Conservation (phyloP, 1,140 invertebrate species). For the Argopecten irradians region DNA sequence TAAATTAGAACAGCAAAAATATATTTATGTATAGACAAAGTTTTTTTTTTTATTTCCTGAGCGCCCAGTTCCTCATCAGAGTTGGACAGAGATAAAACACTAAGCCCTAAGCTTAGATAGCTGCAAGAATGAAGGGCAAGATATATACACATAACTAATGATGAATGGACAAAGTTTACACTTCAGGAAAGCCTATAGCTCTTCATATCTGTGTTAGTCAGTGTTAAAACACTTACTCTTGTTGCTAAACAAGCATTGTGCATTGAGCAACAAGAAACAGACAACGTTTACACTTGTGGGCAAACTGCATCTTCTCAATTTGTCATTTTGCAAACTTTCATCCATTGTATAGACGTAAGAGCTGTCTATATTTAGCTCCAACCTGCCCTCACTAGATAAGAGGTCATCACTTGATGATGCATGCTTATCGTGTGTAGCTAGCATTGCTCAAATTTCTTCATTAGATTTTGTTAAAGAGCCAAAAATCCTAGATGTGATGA, state of each 20-base stretch:
- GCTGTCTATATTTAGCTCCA: neutral
- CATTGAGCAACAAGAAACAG: neutral
- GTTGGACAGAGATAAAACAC: too few species aligned
- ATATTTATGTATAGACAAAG: too few species aligned
- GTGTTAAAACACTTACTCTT: too few species aligned
- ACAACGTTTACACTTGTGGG: neutral
- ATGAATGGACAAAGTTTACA: too few species aligned
- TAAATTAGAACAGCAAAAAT: too few species aligned
- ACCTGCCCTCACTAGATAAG: neutral
- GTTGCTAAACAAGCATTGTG: too few species aligned
- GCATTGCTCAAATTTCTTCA: constrained; percentile 2
- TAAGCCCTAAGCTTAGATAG: too few species aligned
- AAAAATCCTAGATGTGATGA: neutral
- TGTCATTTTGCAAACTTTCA: neutral
- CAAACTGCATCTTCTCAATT: neutral
- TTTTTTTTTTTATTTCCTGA: too few species aligned
- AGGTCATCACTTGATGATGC: neutral
- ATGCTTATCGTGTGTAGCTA: neutral
- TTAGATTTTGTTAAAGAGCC: neutral
- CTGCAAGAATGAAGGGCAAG: neutral
- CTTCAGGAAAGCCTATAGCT: too few species aligned
- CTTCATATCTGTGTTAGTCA: too few species aligned
- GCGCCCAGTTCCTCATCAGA: too few species aligned
- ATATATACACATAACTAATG: too few species aligned
- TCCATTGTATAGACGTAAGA: neutral